phyloP scores from a whole-genome alignment of 2,113 vertebrate genomes.

The Oenanthe melanoleuca region DNA sequence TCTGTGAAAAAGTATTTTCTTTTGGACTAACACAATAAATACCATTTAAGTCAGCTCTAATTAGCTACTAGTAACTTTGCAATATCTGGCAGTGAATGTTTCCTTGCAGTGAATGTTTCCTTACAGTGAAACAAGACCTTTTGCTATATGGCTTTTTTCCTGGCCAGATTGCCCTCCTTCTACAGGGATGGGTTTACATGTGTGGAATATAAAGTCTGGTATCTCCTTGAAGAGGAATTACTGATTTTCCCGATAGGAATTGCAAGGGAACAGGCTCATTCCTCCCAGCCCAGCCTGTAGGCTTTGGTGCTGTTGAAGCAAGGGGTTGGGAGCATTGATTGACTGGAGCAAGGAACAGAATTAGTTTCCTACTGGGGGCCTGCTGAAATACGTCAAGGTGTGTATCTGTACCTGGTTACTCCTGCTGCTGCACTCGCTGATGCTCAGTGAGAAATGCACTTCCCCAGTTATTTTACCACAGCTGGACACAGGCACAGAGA shows the following conservation, averaged over 20 bases:
- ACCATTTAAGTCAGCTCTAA: neutral
- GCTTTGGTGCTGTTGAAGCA: neutral
- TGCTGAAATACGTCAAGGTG: neutral
- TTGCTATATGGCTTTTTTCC: neutral
- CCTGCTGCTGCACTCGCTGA: neutral
- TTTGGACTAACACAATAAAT: neutral
- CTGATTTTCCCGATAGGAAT: fast-evolving
- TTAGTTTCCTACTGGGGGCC: neutral
- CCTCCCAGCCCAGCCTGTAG: neutral
- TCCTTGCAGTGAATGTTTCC: neutral
- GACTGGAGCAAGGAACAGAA: neutral
- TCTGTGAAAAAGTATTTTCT: neutral
- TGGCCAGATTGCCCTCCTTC: neutral
- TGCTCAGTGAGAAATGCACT: neutral
- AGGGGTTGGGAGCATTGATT: neutral
- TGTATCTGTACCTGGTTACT: neutral
- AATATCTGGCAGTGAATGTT: neutral
- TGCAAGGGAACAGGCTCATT: neutral
- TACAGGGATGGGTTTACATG: fast-evolving
- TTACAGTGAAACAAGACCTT: neutral
- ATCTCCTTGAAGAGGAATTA: neutral
- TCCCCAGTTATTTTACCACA: neutral
- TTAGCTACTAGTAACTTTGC: neutral
- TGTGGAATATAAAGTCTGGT: neutral
- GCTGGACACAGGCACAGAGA: neutral